These are phyloP conservation scores for Lepus townsendii DNA, from an alignment of 2,797 vertebrate species.

Conservation along the genomic window DNA sequence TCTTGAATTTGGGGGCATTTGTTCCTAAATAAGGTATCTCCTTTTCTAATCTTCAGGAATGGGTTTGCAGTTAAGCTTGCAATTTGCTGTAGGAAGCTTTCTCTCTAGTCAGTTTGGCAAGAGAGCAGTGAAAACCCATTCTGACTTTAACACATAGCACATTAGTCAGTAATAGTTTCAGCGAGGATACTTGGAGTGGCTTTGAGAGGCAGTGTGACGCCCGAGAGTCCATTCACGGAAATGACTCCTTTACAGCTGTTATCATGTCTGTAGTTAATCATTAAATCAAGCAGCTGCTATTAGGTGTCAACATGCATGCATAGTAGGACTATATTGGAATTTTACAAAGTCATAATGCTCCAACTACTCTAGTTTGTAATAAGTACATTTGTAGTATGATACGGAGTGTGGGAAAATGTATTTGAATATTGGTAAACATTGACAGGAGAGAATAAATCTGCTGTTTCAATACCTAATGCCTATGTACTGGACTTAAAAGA, in stretches of 20 bases:
- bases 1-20: conserved; percentile 19
- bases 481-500: conserved; percentile 79
- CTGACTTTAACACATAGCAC: conserved; percentile 72
- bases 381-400: conserved; percentile 77
- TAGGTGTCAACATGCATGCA: conserved; percentile 64
- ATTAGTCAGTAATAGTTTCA: conserved; percentile 76
- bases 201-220: conserved; percentile 51
- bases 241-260: conserved; percentile 65
- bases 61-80: conserved; percentile 3
- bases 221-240: conserved; percentile 52
- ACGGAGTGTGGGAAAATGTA: conserved; percentile 64
- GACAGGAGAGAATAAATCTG: conserved; percentile 65
- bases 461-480: conserved; percentile 60
- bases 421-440: conserved; percentile 81
- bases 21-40: neutral
- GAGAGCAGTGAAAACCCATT: conserved; percentile 69
- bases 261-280: conserved; percentile 81
- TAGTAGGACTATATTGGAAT: conserved; percentile 53
- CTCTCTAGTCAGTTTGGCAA: conserved; percentile 71
- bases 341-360: conserved; percentile 44
- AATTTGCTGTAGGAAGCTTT: conserved; percentile 59
- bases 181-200: conserved; percentile 68
- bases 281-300: conserved; percentile 80
- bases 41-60: conserved; percentile 39
- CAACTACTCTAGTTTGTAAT: conserved; percentile 78